Percentiles rank a stretch among this genome's conserved stretches.
phyloP scores from a whole-genome alignment of 2,797 vertebrate species.

The Atherinosoma microstoma region DNA sequence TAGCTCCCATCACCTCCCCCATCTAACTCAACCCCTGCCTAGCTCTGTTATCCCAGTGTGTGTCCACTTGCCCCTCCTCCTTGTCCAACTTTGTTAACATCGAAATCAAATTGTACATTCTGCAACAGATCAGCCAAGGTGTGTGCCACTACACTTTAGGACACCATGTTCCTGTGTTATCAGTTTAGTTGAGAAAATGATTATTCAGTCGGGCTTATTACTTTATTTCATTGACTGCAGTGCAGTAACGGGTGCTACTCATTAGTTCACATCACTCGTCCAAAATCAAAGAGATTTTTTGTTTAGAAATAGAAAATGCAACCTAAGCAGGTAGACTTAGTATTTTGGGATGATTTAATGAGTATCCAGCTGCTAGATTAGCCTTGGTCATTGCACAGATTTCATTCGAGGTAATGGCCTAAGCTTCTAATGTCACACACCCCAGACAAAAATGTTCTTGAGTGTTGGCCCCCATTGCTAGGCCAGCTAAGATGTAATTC shows the following conservation, averaged over 20 bases:
- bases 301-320: neutral
- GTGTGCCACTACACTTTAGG: conserved; percentile 2
- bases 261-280: neutral
- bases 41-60: conserved; percentile 35
- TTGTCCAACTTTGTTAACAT: conserved; percentile 62
- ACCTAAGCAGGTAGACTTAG: neutral
- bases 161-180: neutral
- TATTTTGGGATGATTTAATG: conserved; percentile 3
- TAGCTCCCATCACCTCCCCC: conserved; percentile 59
- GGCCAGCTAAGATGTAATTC: conserved; percentile 3
- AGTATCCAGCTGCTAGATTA: neutral
- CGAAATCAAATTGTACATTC: conserved; percentile 47
- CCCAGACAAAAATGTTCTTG: neutral
- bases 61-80: conserved; percentile 51
- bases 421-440: neutral
- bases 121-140: conserved; percentile 40
- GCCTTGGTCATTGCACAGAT: neutral
- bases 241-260: neutral
- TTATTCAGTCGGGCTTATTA: neutral
- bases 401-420: neutral
- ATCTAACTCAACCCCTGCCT: conserved; percentile 43
- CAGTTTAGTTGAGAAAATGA: neutral
- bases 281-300: conserved; percentile 2
- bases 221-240: neutral
- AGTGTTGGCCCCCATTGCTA: neutral